A percentile compares a stretch with the other conserved stretches of the same genome.
These are phyloP conservation scores for Rhinichthys osculus DNA, from an alignment of 2,797 vertebrate genomes.

Conservation along the genomic window DNA sequence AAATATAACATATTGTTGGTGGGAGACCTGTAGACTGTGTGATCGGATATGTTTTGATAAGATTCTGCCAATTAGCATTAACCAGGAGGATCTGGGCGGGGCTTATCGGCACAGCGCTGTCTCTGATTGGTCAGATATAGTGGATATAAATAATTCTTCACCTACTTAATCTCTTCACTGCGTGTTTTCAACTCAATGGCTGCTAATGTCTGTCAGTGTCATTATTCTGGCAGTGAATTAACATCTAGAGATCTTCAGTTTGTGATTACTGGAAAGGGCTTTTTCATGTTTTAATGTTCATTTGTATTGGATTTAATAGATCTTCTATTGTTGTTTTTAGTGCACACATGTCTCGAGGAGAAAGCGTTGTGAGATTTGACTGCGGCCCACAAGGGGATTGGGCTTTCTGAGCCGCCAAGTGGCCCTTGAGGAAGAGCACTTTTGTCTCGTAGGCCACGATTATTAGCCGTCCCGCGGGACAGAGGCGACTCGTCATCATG, in stretches of 20 bases:
- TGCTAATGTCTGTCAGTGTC: not conserved
- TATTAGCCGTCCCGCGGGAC: not conserved
- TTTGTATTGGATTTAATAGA: not conserved
- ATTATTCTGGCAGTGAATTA: not conserved
- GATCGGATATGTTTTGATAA: not conserved
- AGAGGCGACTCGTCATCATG: not conserved
- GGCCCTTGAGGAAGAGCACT: not conserved
- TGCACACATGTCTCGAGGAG: not conserved
- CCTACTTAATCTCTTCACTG: not conserved
- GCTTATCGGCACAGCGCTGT: not conserved
- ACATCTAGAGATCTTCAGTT: not conserved
- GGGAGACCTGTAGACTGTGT: not conserved
- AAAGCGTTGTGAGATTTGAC: not conserved
- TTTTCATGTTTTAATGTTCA: not conserved
- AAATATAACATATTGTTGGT: not conserved
- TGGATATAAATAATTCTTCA: not conserved
- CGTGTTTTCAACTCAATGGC: not conserved
- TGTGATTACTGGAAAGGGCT: not conserved
- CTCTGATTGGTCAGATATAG: constrained; percentile 2
- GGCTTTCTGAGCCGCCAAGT: not conserved
- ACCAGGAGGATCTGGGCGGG: not conserved
- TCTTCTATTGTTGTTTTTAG: not conserved
- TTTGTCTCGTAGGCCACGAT: constrained; percentile 1
- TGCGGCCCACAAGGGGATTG: not conserved
- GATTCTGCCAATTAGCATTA: not conserved